A percentile compares a stretch with the other conserved stretches of the same genome.
Evolutionary conservation across 1,140 invertebrate genomes (phyloP).

Genomic region (Bradynema listronoti): DNA sequence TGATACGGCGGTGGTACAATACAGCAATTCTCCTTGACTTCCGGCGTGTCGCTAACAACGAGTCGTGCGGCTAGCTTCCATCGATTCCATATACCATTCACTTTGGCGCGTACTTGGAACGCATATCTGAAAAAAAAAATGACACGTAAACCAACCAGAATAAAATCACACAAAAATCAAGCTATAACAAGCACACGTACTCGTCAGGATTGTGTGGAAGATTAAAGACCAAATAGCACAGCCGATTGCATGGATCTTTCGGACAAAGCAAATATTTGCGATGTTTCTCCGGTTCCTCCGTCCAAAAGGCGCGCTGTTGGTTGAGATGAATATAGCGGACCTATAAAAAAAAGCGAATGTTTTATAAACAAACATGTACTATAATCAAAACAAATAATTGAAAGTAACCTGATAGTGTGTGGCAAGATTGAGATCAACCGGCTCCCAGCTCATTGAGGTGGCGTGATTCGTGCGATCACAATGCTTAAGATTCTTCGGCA

Average conservation of each 20-base stretch:
- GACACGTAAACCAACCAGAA: too few species aligned
- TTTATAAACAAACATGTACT: neutral
- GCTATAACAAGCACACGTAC: too few species aligned
- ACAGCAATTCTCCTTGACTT: conserved; percentile 52
- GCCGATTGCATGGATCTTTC: conserved; percentile 48
- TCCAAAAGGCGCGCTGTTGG: conserved; percentile 40
- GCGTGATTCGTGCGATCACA: conserved; percentile 53
- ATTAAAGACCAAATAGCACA: conserved; percentile 57
- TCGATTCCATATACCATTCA: conserved; percentile 55
- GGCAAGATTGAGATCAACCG: conserved; percentile 48
- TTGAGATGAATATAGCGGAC: conserved; percentile 53
- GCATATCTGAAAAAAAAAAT: too few species aligned
- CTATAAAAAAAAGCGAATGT: neutral
- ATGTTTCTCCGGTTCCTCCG: conserved; percentile 39
- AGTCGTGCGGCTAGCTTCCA: conserved; percentile 52
- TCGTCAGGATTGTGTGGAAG: conserved; percentile 47
- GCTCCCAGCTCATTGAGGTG: conserved; percentile 56
- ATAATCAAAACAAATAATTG: neutral
- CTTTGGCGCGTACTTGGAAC: conserved; percentile 53
- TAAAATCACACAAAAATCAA: conserved; percentile 42
- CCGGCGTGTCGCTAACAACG: conserved; percentile 39
- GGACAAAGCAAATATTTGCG: conserved; percentile 51
- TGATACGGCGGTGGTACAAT: conserved; percentile 56
- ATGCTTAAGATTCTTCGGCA: conserved; percentile 53
- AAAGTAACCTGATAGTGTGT: conserved; percentile 49